Evolutionary conservation across 2,888 invertebrate genomes (phyloP).

Genomic region (Stegophylla sp.): DNA sequence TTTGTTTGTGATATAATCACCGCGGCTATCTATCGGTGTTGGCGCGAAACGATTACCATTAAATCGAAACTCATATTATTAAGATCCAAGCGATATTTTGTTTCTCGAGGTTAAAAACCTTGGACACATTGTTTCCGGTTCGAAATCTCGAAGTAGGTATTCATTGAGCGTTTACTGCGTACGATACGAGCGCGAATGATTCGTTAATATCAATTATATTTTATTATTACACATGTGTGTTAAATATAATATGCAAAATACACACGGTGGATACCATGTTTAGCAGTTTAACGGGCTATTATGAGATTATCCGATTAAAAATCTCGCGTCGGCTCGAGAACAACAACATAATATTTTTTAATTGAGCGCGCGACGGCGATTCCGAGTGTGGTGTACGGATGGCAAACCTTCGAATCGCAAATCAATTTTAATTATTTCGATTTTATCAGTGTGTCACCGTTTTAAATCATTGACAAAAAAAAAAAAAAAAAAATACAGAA

Average conservation of each 20-base stretch:
- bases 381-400: not conserved
- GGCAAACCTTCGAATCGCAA: not conserved
- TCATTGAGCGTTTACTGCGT: too few species aligned
- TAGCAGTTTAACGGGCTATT: not conserved
- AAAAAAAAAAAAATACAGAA: too few species aligned
- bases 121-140: slow-evolving; percentile 32
- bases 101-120: slow-evolving; percentile 48
- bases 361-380: too few species aligned
- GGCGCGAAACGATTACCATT: slow-evolving; percentile 30
- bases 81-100: not conserved
- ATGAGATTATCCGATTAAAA: not conserved
- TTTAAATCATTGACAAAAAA: too few species aligned
- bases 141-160: slow-evolving; percentile 17
- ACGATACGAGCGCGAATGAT: not conserved
- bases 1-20: slow-evolving; percentile 29
- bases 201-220: not conserved
- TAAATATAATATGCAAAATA: slow-evolving; percentile 6
- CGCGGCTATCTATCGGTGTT: not conserved
- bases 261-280: slow-evolving; percentile 10
- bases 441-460: too few species aligned
- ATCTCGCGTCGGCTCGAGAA: not conserved
- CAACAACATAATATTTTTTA: not conserved
- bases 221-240: too few species aligned
- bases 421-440: too few species aligned
- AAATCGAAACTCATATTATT: slow-evolving; percentile 21